Evolutionary conservation across 1,140 invertebrate species (phyloP).

Genomic region (Anastatus disparis): DNA sequence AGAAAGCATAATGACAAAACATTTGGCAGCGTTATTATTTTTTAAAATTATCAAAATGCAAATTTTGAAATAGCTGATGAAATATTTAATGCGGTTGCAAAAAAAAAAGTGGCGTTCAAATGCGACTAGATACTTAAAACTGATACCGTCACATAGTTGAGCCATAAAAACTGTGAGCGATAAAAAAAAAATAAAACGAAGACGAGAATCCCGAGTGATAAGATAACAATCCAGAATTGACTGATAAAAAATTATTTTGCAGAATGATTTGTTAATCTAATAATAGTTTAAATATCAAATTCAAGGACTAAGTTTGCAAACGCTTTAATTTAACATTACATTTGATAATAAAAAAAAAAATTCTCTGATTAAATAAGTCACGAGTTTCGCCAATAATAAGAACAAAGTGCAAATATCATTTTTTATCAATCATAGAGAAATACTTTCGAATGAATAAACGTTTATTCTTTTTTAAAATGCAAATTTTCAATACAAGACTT

Average conservation of each 20-base stretch:
- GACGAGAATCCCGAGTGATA: constrained; percentile 5
- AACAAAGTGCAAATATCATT: no score
- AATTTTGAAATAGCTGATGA: no score
- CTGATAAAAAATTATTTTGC: neutral
- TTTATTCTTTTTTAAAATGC: no score
- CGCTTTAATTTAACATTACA: neutral
- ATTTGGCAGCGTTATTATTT: no score
- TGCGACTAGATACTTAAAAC: neutral
- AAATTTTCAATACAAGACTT: no score
- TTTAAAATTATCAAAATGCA: no score
- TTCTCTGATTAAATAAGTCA: no score
- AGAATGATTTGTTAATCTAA: neutral
- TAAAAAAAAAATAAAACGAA: neutral
- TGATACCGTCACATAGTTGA: constrained; percentile 12
- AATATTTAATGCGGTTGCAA: no score
- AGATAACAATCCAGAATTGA: constrained; percentile 18
- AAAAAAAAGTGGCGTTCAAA: neutral
- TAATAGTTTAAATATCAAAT: neutral
- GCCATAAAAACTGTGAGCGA: neutral
- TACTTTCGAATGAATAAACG: no score
- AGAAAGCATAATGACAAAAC: no score
- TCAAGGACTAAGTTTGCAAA: neutral
- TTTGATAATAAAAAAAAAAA: neutral
- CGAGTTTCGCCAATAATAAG: no score
- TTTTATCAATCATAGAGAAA: no score